Evolutionary conservation across 2,888 invertebrate species (phyloP).

Genomic region (Parnassius glacialis): DNA sequence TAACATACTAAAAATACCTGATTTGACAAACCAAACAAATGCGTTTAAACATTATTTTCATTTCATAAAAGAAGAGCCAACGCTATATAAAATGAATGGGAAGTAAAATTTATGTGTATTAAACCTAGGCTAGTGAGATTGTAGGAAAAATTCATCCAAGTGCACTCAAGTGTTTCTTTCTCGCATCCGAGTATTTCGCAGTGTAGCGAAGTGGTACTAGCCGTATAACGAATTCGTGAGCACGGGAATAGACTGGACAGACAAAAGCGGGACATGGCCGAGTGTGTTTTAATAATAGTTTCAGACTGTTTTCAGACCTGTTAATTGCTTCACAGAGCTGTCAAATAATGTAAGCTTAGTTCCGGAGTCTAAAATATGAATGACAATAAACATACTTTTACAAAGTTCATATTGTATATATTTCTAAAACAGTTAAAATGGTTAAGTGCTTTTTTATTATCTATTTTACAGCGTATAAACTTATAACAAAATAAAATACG

Average conservation of each 20-base stretch:
- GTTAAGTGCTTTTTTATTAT: too few species aligned
- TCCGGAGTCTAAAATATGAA: too few species aligned
- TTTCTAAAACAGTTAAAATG: too few species aligned
- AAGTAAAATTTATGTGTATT: not conserved
- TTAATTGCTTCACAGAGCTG: constrained; percentile 13
- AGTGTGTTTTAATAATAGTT: constrained; percentile 18
- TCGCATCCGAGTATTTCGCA: constrained; percentile 1
- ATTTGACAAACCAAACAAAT: too few species aligned
- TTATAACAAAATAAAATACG: too few species aligned
- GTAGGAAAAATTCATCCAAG: constrained; percentile 7
- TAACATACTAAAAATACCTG: too few species aligned
- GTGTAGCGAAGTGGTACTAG: constrained; percentile 1
- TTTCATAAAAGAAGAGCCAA: too few species aligned
- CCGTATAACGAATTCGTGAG: constrained; percentile 12
- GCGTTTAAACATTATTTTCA: too few species aligned
- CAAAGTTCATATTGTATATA: too few species aligned
- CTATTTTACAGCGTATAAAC: too few species aligned
- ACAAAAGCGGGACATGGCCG: constrained; percentile 24
- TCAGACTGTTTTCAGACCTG: constrained; percentile 21
- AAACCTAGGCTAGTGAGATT: constrained; percentile 1
- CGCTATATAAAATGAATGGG: too few species aligned
- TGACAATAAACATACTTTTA: too few species aligned
- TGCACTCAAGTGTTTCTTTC: constrained; percentile 3
- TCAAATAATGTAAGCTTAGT: not conserved
- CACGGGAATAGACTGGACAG: constrained; percentile 22